Evolutionary conservation across 2,888 invertebrate species (phyloP), one percentile per base, ranked within the genome.

Genomic region (Watsonalla cultraria): DNA sequence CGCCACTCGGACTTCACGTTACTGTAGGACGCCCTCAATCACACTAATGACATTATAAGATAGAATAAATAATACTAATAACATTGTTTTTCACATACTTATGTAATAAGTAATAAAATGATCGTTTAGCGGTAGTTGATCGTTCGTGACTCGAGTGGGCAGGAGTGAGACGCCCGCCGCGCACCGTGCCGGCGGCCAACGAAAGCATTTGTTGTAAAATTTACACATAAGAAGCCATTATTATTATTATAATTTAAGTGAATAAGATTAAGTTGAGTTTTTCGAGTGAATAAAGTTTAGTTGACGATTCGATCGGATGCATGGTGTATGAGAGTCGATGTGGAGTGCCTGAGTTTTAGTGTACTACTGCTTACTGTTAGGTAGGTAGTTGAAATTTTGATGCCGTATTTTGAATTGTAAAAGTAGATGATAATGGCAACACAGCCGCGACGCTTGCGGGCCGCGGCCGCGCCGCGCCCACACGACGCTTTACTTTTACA

Each of bases 311-410:
- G 87, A 84, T 84, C 85, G 88, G 77, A 79, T 88, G 90, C 80
- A 82, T 90, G 89, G 81, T 81, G 88, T 81, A 74, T 87, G 88
- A 80, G 86, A 88, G 82, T 88, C 82, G 83, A 84, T 86, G 87
- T 86, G 84, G 89, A 85, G 88, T 90, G 90, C 86, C 87, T 88
- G 90, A 80, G 83, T 82, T 81, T 76, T 87, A 88, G 88, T 80
- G 83, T 86, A 89, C 88, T 87, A 86, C 90, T 83, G 90, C 90
- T 90, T 90, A 90, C 88, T 88, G 88, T 90, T 90, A 90, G 90
- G 90, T 90, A 90, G 90, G 90, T 90, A 89, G 89, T 89, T 89
- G 86, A 83, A 87, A 88, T 90, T 89, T 88, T 84, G 86, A 89
- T 78, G 86, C 86, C 86, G 85, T 86, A 88, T 88, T 88, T 87